Evolutionary conservation across 2,113 vertebrate species (phyloP).

Genomic region (Poeciliopsis occidentalis): DNA sequence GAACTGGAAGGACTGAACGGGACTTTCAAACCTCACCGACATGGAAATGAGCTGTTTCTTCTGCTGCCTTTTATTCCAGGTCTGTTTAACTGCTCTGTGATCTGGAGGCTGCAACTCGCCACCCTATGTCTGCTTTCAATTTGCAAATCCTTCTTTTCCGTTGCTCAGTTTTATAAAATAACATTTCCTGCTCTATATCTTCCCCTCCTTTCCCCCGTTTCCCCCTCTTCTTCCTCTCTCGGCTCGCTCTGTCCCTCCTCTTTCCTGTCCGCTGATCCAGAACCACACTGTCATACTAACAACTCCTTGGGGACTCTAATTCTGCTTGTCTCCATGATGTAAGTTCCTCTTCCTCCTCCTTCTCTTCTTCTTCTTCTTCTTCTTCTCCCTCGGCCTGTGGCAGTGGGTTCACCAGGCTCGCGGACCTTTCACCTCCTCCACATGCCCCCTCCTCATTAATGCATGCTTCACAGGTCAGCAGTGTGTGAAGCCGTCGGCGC

Average conservation of each 20-base stretch:
- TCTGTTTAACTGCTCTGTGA: slow-evolving; percentile 38
- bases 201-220: slow-evolving; percentile 15
- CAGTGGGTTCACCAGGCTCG: slow-evolving; percentile 60
- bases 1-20: not conserved
- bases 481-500: slow-evolving; percentile 59
- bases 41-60: slow-evolving; percentile 12
- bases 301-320: slow-evolving; percentile 98
- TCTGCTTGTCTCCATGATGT: slow-evolving; percentile 93
- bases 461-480: slow-evolving; percentile 77
- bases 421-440: slow-evolving; percentile 58
- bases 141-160: slow-evolving; percentile 34
- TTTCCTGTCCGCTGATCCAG: slow-evolving; percentile 88
- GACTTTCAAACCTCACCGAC: not conserved
- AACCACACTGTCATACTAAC: slow-evolving; percentile 99
- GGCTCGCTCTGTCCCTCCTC: slow-evolving; percentile 66
- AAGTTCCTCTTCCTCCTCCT: slow-evolving; percentile 88
- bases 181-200: slow-evolving; percentile 68
- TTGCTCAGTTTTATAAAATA: slow-evolving; percentile 51
- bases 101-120: slow-evolving; percentile 24
- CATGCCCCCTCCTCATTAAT: slow-evolving; percentile 49
- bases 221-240: slow-evolving; percentile 48
- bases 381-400: slow-evolving; percentile 59
- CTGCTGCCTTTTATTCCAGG: slow-evolving; percentile 34
- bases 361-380: slow-evolving; percentile 76
- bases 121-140: slow-evolving; percentile 28